These are phyloP conservation scores for Heliconius sara DNA, from an alignment of 2,888 invertebrate genomes.

Conservation along the genomic window DNA sequence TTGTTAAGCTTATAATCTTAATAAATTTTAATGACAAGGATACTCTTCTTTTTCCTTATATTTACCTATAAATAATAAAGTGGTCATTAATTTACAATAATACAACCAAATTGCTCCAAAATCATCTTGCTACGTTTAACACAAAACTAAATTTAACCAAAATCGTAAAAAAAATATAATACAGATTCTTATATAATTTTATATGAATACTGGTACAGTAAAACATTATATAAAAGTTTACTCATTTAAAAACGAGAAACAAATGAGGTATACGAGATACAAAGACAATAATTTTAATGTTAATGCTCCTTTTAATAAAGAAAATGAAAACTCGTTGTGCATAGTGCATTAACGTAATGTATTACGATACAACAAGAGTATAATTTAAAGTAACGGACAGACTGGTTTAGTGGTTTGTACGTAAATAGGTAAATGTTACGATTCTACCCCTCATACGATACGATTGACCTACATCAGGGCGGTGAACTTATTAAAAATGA, in stretches of 20 bases:
- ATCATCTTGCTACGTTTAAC: neutral
- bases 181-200: neutral
- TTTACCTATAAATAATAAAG: neutral
- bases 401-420: constrained; percentile 31
- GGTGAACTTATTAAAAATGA: constrained; percentile 34
- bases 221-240: neutral
- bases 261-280: constrained; percentile 7
- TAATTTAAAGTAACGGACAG: constrained; percentile 39
- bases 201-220: neutral
- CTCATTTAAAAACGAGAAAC: neutral
- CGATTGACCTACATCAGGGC: constrained; percentile 53
- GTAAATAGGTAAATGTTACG: constrained; percentile 54
- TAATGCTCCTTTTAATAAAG: constrained; percentile 7
- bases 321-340: constrained; percentile 12
- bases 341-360: constrained; percentile 22
- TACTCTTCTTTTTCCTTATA: neutral
- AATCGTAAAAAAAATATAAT: neutral
- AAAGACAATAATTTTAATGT: constrained; percentile 11
- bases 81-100: neutral
- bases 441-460: constrained; percentile 49
- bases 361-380: constrained; percentile 17
- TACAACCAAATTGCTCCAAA: neutral
- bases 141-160: neutral
- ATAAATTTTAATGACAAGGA: neutral
- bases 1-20: neutral